phyloP scores from a whole-genome alignment of 53 echinoderm and acorn worm genomes.

The Zoroaster sp. region DNA sequence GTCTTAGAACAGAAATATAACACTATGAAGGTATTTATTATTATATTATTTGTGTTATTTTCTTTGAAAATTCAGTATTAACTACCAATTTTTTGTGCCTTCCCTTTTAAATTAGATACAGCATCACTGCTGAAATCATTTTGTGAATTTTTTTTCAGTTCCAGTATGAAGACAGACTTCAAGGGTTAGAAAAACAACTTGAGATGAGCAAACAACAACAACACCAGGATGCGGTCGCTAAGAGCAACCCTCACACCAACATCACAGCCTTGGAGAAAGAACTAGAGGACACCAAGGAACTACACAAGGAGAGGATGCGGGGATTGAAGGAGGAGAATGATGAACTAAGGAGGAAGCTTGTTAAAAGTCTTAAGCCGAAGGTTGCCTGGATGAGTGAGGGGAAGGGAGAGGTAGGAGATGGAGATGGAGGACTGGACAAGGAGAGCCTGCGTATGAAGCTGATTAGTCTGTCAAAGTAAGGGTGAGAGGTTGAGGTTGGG shows the following conservation, averaged over 20 bases:
- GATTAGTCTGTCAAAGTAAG: conserved; percentile 54
- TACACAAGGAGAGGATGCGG: conserved; percentile 50
- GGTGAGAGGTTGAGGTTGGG: not conserved
- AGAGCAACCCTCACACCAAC: conserved; percentile 62
- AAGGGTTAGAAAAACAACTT: conserved; percentile 66
- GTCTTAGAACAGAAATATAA: conserved; percentile 92
- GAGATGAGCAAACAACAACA: conserved; percentile 8
- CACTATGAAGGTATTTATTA: conserved; percentile 83
- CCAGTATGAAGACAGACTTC: conserved; percentile 91
- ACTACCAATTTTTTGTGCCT: too few species aligned
- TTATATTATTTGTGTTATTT: too few species aligned
- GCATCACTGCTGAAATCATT: not conserved
- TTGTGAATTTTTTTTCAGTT: conserved; percentile 42
- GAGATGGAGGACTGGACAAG: not conserved
- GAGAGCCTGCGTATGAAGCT: conserved; percentile 53
- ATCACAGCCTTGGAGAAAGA: conserved; percentile 68
- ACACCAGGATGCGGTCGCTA: not conserved
- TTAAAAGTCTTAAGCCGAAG: not conserved
- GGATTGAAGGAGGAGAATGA: conserved; percentile 69
- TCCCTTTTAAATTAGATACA: not conserved
- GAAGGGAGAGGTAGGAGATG: not conserved
- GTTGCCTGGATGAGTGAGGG: conserved; percentile 36
- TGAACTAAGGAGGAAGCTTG: conserved; percentile 58
- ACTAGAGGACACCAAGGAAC: conserved; percentile 47
- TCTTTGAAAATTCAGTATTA: too few species aligned